phyloP scores from a whole-genome alignment of 2,888 invertebrate species.

The Marronus borbonicus region DNA sequence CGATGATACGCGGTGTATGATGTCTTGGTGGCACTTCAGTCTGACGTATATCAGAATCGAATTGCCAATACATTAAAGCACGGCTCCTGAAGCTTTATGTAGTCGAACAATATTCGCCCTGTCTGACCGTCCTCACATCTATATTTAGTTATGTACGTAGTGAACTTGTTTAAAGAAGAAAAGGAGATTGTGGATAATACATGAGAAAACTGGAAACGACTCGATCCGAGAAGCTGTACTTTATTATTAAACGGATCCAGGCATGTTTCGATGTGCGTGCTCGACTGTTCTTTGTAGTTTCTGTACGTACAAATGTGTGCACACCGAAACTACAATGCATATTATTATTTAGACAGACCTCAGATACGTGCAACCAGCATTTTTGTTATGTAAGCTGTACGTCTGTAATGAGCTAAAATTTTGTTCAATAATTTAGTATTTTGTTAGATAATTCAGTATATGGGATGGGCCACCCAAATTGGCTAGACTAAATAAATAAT shows the following conservation, averaged over 20 bases:
- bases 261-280: background rate
- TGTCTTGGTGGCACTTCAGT: background rate
- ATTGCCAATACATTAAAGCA: slow-evolving; percentile 35
- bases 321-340: too few relatives aligned
- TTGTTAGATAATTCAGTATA: too few relatives aligned
- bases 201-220: background rate
- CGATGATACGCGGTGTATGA: background rate
- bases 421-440: too few relatives aligned
- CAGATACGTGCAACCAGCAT: too few relatives aligned
- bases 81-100: background rate
- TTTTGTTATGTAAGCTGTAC: too few relatives aligned
- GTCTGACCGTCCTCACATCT: background rate
- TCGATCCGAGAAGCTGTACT: background rate
- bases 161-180: background rate
- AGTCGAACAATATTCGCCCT: background rate
- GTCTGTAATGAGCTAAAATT: too few relatives aligned
- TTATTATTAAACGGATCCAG: background rate
- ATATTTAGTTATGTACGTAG: slow-evolving; percentile 6
- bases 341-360: too few relatives aligned
- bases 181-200: background rate
- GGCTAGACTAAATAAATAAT: too few relatives aligned
- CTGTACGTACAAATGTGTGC: too few relatives aligned
- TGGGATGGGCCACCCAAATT: too few relatives aligned
- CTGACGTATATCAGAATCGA: slow-evolving; percentile 27
- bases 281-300: too few relatives aligned